Base-by-base conservation (phyloP, 2,888 invertebrate genomes). In the Perizoma flavofasciatum region DNA sequence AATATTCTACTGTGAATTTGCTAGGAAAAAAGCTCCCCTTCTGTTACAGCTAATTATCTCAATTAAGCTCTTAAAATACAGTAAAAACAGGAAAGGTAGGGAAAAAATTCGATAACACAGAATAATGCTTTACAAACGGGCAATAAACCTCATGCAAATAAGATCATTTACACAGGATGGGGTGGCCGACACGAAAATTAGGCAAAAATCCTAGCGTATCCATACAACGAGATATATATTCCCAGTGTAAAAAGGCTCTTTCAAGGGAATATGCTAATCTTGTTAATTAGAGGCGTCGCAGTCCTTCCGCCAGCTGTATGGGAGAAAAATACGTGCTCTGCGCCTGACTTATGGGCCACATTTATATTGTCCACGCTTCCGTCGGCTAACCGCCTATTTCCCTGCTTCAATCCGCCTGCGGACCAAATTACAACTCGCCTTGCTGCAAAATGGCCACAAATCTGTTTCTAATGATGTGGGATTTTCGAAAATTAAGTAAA, bases 311-410 rank as follows among this genome's bases (percentile, higher is more conserved):
- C 68, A 74, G 76, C 78, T 77, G 81, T 74, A 82, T 73, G 83
- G 82, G 88, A 90, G 89, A 90, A 89, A 89, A 88, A 82, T 81
- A 78, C 80, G 78, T 69, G 70, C 79, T 75, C 81, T 78, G 79
- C 77, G 75, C 70, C 69, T 86, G 88, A 90, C 85, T 88, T 87
- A 90, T 89, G 81, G 82, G 67, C 72, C 73, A 75, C 89, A 90
- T 90, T 90, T 86, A 89, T 90, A 88, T 88, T 83, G 86, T 86
- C 84, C 86, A 81, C 88, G 85, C 83, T 88, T 88, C 84, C 83
- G 79, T 69, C 71, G 73, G 76, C 76, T 76, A 80, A 79, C 82
- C 83, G 81, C 81, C 83, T 82, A 81, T 83, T 85, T 83, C 77
- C 82, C 81, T 77, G 75, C 74, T 72, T 72, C 78, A 78, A 79